Evolutionary conservation across 2,113 vertebrate genomes (phyloP).

Genomic region (Neoarius graeffei): DNA sequence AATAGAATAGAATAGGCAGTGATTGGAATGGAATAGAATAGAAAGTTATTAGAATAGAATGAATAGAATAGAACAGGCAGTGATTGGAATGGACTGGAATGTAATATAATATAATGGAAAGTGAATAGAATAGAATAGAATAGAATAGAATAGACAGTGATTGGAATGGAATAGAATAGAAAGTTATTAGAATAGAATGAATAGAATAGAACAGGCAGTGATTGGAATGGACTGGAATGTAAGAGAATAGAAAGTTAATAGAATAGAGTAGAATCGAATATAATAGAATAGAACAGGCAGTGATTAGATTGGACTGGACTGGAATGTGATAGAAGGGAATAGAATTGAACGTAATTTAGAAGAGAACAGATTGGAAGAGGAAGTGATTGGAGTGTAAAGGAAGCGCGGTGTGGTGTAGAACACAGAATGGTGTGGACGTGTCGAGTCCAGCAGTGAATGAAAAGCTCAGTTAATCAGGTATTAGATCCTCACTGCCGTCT

Average conservation of each 20-base stretch:
- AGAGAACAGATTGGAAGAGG: not conserved
- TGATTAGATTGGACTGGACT: not conserved
- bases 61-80: not conserved
- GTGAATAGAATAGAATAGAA: not conserved
- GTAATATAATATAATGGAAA: not conserved
- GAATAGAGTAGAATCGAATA: not conserved
- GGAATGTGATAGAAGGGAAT: not conserved
- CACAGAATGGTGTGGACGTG: not conserved
- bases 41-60: not conserved
- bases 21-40: not conserved
- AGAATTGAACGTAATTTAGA: not conserved
- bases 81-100: not conserved
- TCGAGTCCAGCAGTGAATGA: conserved; percentile 3
- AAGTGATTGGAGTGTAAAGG: not conserved
- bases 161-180: too few relatives aligned
- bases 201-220: not conserved
- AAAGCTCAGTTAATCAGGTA: conserved; percentile 16
- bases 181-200: not conserved
- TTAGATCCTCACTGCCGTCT: conserved; percentile 6
- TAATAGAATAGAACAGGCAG: not conserved
- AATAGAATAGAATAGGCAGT: not conserved
- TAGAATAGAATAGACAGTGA: not conserved
- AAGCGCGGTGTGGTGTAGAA: not conserved
- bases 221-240: not conserved
- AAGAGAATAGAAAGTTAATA: not conserved